Evolutionary conservation across 1,140 invertebrate genomes (phyloP), one percentile per base, ranked within the genome.

Genomic region (Eupristina koningsbergeri): DNA sequence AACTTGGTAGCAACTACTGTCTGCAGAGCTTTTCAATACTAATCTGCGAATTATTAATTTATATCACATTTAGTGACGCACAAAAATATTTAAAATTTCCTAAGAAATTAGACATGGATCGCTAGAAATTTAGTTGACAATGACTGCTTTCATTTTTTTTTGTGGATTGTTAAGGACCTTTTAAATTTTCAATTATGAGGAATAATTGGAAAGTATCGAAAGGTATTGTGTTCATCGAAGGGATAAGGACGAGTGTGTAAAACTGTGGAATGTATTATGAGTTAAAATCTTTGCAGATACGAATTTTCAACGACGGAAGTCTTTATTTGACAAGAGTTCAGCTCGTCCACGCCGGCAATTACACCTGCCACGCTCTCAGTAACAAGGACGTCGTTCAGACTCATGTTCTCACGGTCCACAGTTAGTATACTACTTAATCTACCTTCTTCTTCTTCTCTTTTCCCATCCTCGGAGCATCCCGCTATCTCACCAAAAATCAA

Each of bases 291-390:
- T 85, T 85, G 9, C 53, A 94, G 88, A 91, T 95, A 75, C 92
- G 95, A 67, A 95, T 96, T 15, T 96, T 96, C 89, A 94, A 93
- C 58, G 95, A 96, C 86, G 96, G 96, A 0, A 95, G 95, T 34
- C 92, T 97, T 17, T 97, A 96, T 90, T 92, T 97, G 76, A 96
- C 95, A 47, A 94, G 94, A 75, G 94, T 96, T 64, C 95, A 96
- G 86, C 92, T 97, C 47, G 93, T 96, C 34, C 95, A 97, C 88
- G 95, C 95, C 41, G 96, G 96, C 19, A 97, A 97, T 93, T 97
- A 96, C 90, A 96, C 95, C 0, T 97, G 96, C 89, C 94, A 96
- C 87, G 96, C 96, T 36, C 93, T 95, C 85, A 93, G 95, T 45
- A 96, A 96, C 89, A 94, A 95, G 58, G 95, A 96, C 86, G 94